These are phyloP conservation scores for Pseudococcus jackbeardsleyi DNA, from an alignment of 2,888 invertebrate species.

Conservation along the genomic window DNA sequence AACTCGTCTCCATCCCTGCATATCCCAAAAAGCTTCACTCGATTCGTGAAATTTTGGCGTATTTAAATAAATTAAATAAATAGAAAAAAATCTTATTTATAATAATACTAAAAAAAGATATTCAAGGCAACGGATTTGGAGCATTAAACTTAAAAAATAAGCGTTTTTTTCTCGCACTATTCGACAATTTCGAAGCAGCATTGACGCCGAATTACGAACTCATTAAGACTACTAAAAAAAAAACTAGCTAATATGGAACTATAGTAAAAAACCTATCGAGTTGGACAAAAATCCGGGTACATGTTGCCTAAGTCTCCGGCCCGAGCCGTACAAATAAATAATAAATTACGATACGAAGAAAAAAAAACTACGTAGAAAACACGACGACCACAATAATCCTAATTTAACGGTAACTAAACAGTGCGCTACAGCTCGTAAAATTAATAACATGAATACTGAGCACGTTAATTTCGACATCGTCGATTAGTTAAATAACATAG, in stretches of 20 bases:
- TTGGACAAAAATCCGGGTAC: neutral
- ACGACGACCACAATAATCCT: conserved; percentile 59
- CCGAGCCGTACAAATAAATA: neutral
- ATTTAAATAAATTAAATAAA: conserved; percentile 48
- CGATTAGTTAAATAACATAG: conserved; percentile 40
- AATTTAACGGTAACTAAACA: conserved; percentile 63
- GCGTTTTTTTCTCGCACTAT: neutral
- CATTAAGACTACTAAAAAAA: neutral
- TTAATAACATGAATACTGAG: conserved; percentile 57
- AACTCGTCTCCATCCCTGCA: neutral
- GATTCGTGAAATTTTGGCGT: conserved; percentile 19
- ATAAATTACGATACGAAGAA: neutral
- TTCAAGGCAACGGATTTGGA: conserved; percentile 48
- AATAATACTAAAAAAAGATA: conserved; percentile 40
- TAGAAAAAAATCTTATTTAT: conserved; percentile 37
- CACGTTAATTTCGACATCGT: conserved; percentile 53
- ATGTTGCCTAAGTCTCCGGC: neutral
- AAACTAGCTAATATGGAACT: neutral
- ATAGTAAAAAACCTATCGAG: neutral
- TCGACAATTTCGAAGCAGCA: neutral
- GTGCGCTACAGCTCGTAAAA: conserved; percentile 62
- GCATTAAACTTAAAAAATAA: conserved; percentile 35
- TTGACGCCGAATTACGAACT: conserved; percentile 34
- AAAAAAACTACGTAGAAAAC: conserved; percentile 22
- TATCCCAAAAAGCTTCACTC: neutral